phyloP scores from a whole-genome alignment of 2,113 vertebrate genomes.

The Parotia lawesii region DNA sequence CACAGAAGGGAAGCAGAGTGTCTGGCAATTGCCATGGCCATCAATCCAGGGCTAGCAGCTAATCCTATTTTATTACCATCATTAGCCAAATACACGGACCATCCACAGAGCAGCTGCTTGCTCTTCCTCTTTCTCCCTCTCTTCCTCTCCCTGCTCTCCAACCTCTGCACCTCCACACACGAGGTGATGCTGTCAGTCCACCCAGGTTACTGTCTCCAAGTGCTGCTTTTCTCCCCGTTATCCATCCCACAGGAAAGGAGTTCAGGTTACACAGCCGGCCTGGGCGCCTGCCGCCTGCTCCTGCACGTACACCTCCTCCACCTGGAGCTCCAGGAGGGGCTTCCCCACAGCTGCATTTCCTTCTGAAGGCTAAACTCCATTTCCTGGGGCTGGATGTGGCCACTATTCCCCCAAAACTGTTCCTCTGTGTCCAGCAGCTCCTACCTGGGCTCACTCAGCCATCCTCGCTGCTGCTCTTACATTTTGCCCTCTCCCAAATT shows the following conservation, averaged over 20 bases:
- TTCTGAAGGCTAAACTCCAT: not conserved
- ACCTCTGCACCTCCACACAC: not conserved
- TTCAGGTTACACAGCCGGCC: not conserved
- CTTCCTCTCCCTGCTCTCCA: not conserved
- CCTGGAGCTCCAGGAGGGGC: not conserved
- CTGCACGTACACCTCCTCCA: not conserved
- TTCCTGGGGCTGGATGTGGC: not conserved
- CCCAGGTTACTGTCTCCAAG: not conserved
- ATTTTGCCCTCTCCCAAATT: not conserved
- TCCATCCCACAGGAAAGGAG: not conserved
- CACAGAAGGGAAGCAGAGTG: not conserved
- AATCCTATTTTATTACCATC: conserved; percentile 38
- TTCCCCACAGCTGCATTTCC: not conserved
- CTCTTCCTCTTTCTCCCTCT: not conserved
- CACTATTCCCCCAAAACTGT: not conserved
- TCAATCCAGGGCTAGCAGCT: conserved; percentile 9
- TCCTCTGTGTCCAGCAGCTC: not conserved
- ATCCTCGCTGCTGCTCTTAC: not conserved
- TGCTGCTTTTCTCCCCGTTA: not conserved
- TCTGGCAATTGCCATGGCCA: not conserved
- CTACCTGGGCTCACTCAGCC: not conserved
- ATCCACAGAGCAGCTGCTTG: not conserved
- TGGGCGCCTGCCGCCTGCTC: not conserved
- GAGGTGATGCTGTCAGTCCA: not conserved
- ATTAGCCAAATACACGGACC: not conserved